phyloP scores from a whole-genome alignment of 2,113 vertebrate species.

The Ptyas mucosa region DNA sequence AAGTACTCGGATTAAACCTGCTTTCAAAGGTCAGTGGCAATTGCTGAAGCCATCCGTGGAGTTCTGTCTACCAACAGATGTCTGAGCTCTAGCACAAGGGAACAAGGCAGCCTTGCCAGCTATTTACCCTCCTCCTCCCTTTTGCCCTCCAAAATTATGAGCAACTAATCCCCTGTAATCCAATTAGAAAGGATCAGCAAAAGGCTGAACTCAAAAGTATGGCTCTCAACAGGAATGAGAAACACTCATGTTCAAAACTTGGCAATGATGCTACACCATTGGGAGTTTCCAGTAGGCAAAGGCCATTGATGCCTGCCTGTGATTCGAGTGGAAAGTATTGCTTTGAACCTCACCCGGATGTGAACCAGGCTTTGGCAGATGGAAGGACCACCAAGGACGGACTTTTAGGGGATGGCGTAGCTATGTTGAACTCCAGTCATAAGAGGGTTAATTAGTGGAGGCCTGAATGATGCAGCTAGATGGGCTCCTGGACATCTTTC shows the following conservation, averaged over 20 bases:
- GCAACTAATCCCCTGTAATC: conserved; percentile 20
- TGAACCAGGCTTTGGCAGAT: neutral
- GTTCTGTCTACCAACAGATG: neutral
- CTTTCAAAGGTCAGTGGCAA: neutral
- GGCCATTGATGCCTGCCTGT: neutral
- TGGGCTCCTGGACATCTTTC: neutral
- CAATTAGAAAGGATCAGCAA: conserved; percentile 21
- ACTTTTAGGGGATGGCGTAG: neutral
- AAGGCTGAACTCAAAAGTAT: neutral
- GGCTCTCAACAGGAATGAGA: neutral
- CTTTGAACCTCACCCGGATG: neutral
- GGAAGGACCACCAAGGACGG: neutral
- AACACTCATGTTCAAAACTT: neutral
- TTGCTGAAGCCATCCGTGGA: neutral
- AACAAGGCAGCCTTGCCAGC: neutral
- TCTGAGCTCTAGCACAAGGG: neutral
- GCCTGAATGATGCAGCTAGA: neutral
- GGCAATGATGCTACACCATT: neutral
- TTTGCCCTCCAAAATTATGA: conserved; percentile 6
- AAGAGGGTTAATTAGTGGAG: neutral
- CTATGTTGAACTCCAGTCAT: neutral
- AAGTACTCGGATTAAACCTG: neutral
- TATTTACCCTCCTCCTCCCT: neutral
- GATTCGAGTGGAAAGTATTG: neutral
- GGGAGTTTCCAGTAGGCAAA: neutral